Conservation (phyloP, 2,797 vertebrate species). For the Halcyon badia region DNA sequence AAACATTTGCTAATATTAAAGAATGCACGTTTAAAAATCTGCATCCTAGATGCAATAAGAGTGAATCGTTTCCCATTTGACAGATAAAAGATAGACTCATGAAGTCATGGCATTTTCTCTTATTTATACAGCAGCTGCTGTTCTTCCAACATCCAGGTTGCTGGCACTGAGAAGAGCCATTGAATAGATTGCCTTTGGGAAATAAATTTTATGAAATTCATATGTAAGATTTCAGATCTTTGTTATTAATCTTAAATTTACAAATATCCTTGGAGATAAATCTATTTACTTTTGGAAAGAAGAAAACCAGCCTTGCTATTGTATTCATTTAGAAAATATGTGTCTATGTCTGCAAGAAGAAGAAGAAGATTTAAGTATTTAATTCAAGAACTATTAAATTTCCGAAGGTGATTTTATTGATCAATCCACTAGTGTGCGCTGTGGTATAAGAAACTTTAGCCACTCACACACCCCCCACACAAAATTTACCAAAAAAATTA, state of each 20-base stretch:
- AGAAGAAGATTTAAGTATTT: constrained; percentile 50
- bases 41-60: background rate
- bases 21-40: background rate
- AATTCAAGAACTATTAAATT: constrained; percentile 32
- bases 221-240: constrained; percentile 52
- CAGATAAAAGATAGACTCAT: constrained; percentile 43
- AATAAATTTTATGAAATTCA: constrained; percentile 52
- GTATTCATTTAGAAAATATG: constrained; percentile 34
- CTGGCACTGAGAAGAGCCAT: background rate
- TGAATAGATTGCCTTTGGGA: constrained; percentile 60
- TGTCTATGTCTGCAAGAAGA: constrained; percentile 1
- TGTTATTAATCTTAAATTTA: constrained; percentile 61
- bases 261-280: constrained; percentile 50
- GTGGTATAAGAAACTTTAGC: constrained; percentile 79
- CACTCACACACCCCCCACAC: background rate
- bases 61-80: constrained; percentile 30
- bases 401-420: constrained; percentile 1
- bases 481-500: background rate
- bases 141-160: constrained; percentile 19
- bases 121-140: constrained; percentile 49
- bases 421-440: constrained; percentile 92
- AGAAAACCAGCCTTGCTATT: background rate
- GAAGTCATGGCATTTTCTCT: constrained; percentile 43
- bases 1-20: background rate
- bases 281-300: background rate